A percentile compares a stretch with the other conserved stretches of the same genome.
Conservation (phyloP, 2,888 invertebrate genomes). For the Stegophylla sp. region DNA sequence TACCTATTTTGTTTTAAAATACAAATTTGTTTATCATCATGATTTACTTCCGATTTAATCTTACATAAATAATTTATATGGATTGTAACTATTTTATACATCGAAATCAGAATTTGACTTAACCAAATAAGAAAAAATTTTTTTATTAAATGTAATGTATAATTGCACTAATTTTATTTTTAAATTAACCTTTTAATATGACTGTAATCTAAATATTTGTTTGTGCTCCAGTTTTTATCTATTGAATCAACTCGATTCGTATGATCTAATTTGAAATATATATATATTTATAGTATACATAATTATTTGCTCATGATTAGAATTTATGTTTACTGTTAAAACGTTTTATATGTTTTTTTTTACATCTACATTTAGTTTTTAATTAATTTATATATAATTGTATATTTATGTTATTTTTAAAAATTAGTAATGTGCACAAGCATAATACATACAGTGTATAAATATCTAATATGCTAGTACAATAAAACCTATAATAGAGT, state of each 20-base stretch:
- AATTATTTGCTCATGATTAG: slow-evolving; percentile 58
- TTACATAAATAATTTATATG: slow-evolving; percentile 9
- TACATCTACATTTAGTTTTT: slow-evolving; percentile 30
- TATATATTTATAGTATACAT: slow-evolving; percentile 28
- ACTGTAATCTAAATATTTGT: slow-evolving; percentile 46
- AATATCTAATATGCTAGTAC: neutral
- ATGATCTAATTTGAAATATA: slow-evolving; percentile 3
- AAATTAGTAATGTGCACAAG: slow-evolving; percentile 22
- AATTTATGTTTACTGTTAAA: slow-evolving; percentile 47
- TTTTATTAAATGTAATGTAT: slow-evolving; percentile 12
- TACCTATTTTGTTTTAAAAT: slow-evolving; percentile 7
- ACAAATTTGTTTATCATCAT: neutral
- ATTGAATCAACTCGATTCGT: slow-evolving; percentile 26
- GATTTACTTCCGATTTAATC: slow-evolving; percentile 21
- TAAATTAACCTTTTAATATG: slow-evolving; percentile 41
- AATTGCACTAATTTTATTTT: slow-evolving; percentile 41
- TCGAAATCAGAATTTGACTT: slow-evolving; percentile 32
- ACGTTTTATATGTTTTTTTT: slow-evolving; percentile 37
- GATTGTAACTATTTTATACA: slow-evolving; percentile 33
- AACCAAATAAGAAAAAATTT: slow-evolving; percentile 32
- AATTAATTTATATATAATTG: slow-evolving; percentile 18
- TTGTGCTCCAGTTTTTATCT: slow-evolving; percentile 37
- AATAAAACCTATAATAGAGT: too few species aligned
- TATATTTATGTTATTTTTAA: slow-evolving; percentile 34
- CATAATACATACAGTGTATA: slow-evolving; percentile 30